These are phyloP conservation scores for Microdon myrmicae DNA, from an alignment of 2,888 invertebrate species.

Conservation along the genomic window DNA sequence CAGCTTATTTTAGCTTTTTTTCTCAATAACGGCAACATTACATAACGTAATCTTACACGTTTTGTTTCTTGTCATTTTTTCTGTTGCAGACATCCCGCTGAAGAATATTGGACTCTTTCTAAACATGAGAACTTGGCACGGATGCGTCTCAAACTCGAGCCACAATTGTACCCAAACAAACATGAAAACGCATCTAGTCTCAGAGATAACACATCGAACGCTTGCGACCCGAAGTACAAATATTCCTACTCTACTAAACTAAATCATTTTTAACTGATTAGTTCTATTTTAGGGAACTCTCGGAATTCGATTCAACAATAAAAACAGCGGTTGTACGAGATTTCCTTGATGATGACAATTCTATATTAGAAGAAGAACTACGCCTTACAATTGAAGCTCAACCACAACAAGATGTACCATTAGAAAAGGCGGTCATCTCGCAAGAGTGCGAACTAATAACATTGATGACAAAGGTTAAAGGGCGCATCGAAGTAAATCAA, in stretches of 20 bases:
- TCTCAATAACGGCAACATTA: too few relatives aligned
- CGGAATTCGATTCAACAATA: slow-evolving; percentile 66
- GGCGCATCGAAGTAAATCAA: slow-evolving; percentile 72
- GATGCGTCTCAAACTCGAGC: slow-evolving; percentile 73
- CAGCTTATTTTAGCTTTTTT: too few relatives aligned
- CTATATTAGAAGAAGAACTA: slow-evolving; percentile 68
- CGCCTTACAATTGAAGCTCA: slow-evolving; percentile 65
- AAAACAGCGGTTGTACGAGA: slow-evolving; percentile 67
- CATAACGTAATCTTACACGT: too few relatives aligned
- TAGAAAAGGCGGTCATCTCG: slow-evolving; percentile 71
- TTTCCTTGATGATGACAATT: slow-evolving; percentile 66
- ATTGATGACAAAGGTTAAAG: slow-evolving; percentile 71
- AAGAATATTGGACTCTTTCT: slow-evolving; percentile 71
- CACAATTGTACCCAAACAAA: slow-evolving; percentile 70
- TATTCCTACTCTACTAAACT: background rate
- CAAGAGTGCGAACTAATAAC: slow-evolving; percentile 74
- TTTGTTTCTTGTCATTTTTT: too few relatives aligned
- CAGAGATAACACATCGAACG: slow-evolving; percentile 69
- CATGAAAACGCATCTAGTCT: slow-evolving; percentile 72
- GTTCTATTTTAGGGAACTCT: slow-evolving; percentile 59
- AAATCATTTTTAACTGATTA: background rate
- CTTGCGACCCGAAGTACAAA: slow-evolving; percentile 62
- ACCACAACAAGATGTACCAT: slow-evolving; percentile 66
- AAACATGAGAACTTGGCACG: slow-evolving; percentile 72
- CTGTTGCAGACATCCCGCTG: slow-evolving; percentile 62